Base-by-base conservation (phyloP, 92 coral and sea anemone genomes). In the Palythoa grandiflora region DNA sequence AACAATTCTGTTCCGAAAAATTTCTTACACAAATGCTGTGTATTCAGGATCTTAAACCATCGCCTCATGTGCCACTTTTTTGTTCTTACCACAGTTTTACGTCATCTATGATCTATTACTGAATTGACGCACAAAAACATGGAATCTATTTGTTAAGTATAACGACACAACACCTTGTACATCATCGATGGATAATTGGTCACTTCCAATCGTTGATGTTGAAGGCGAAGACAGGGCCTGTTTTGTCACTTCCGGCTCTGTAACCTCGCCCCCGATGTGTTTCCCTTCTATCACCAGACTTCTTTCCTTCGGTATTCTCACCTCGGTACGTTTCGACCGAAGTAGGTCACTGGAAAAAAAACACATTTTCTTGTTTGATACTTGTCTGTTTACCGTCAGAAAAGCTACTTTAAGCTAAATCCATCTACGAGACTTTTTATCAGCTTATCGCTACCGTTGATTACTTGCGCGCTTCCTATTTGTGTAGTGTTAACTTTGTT, bases 271-370 rank as follows among this genome's bases (percentile, higher is more conserved):
- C 61, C 98, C 94, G 55, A 89, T 87, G 71, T 93, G 98, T 12
- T 80, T 92, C 2, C 98, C 98, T 36, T 93, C 93, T 19, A 95
- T 90, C 92, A 95, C 93, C 37, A 95, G 88, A 9, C 92, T 84
- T 10, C 95, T 68, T 78, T 95, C 98, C 81, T 91, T 91, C 1
- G 98, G 87, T 37, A 95, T 91, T n/a, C 98, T 91, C 8, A 95
- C 91, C 55, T 93, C 96, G 0, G 88, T 71, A 65, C 92, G 92
- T 57, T 89, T 92, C 36, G 68, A 11, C 17, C 91, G 95, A 1
- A 92, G 77, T 39, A 90, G 92, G 54, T 95, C 98, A 76, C 98
- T 94, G 44, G 13, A 76, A n/a, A 72, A 9, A 44, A 16, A 84
- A 77, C 5, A 15, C 77, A 73, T 40, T n/a, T 38, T 1, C 19